Evolutionary conservation across 2,797 vertebrate genomes (phyloP), one percentile per base, ranked within the genome.

Genomic region (Myotis findleyi): DNA sequence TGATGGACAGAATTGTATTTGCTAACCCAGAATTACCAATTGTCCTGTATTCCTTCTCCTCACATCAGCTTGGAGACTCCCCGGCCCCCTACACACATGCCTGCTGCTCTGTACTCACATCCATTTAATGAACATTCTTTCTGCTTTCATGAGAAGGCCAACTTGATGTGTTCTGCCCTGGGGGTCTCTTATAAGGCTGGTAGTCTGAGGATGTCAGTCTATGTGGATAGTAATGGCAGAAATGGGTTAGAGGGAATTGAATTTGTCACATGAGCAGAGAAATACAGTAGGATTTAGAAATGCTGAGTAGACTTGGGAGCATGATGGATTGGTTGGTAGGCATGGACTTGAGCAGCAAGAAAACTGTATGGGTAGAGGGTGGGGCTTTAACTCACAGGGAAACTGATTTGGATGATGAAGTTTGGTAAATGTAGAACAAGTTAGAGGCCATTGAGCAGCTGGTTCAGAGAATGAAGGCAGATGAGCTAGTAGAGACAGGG

Each of bases 71-170:
- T 33, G 30, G 69, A 27, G 41, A 62, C 23, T 10, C 66, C 9
- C n/a, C n/a, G 8, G 20, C 10, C 68, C 0, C 33, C 20, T 36
- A 10, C 21, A 7, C 14, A 3, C 13, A 1, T 5, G 27, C 73
- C 64, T 57, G 23, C 27, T 47, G 16, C 55, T 62, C 23, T 44
- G 25, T 21, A 1, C n/a, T 81, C 51, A 38, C 0, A 10, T 27
- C 72, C 62, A 3, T 30, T 66, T 53, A 41, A 87, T 10, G 66
- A 41, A 18, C 10, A 30, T 85, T 76, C 12, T 80, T 92, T 47
- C 41, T 73, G 27, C 27, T 27, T 73, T 82, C 16, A 33, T 66
- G 10, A 36, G 33, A 62, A 81, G 44, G 23, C 44, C 64, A 36
- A 5, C 2, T 72, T 23, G 27, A 25, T 91, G 80, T 36, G 2